These are phyloP conservation scores for Hippocampus abdominalis DNA, from an alignment of 2,113 vertebrate species.

Conservation along the genomic window DNA sequence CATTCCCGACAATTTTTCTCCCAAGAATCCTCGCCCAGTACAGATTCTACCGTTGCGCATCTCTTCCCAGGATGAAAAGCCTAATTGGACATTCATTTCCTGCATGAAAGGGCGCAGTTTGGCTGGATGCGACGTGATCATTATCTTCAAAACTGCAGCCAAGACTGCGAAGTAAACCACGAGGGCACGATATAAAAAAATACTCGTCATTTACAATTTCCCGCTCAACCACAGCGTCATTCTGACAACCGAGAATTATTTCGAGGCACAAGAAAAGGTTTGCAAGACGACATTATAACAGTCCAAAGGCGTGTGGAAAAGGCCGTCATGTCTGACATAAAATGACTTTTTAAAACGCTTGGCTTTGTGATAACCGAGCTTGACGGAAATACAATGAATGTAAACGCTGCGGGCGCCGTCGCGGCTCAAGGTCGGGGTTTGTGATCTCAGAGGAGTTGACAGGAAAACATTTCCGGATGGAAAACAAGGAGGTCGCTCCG, in stretches of 20 bases:
- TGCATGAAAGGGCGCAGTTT: background rate
- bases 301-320: background rate
- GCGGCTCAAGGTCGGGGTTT: background rate
- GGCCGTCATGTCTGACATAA: background rate
- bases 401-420: background rate
- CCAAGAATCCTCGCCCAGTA: background rate
- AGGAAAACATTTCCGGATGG: background rate
- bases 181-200: background rate
- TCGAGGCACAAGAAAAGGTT: background rate
- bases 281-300: background rate
- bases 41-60: background rate
- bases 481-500: background rate
- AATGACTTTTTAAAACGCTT: background rate
- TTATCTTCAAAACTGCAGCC: background rate
- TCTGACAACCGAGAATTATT: background rate
- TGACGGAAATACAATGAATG: background rate
- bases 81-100: background rate
- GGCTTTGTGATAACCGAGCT: background rate
- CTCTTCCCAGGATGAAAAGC: background rate
- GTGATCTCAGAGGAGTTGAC: background rate
- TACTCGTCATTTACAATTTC: background rate
- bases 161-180: background rate
- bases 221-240: background rate
- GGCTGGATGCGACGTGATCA: background rate
- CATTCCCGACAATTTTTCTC: background rate